phyloP scores from a whole-genome alignment of 2,113 vertebrate species.

The Chamaea fasciata region DNA sequence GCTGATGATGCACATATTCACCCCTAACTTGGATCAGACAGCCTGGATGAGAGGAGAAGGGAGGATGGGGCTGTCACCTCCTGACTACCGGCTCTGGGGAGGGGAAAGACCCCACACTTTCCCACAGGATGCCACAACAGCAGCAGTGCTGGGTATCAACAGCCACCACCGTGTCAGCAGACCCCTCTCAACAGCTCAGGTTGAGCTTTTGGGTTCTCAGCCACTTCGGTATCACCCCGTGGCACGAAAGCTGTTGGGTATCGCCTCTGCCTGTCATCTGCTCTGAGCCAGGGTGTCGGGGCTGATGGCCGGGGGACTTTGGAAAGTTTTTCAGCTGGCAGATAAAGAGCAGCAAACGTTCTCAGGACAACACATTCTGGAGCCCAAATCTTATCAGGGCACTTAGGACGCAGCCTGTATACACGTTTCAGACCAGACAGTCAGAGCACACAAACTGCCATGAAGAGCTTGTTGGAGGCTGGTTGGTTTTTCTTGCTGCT shows the following conservation, averaged over 20 bases:
- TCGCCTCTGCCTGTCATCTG: constrained; percentile 61
- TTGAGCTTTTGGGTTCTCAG: constrained; percentile 45
- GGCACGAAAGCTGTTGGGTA: constrained; percentile 56
- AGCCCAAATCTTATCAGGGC: constrained; percentile 65
- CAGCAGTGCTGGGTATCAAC: not conserved
- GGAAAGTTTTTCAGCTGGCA: constrained; percentile 60
- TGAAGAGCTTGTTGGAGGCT: not conserved
- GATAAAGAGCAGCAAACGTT: constrained; percentile 64
- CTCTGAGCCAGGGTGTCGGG: constrained; percentile 56
- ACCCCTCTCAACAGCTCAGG: constrained; percentile 6
- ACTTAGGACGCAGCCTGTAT: constrained; percentile 58
- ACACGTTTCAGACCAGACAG: constrained; percentile 42
- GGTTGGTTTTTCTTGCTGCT: not conserved
- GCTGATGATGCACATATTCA: not conserved
- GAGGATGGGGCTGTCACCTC: not conserved
- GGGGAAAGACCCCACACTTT: not conserved
- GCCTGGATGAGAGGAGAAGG: not conserved
- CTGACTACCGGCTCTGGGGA: accelerated
- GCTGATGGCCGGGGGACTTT: constrained; percentile 48
- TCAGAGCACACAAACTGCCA: not conserved
- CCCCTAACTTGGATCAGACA: accelerated
- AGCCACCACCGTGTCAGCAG: constrained; percentile 30
- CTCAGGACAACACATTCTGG: constrained; percentile 64
- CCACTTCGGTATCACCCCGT: not conserved
- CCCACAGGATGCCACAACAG: not conserved